phyloP scores from a whole-genome alignment of 2,797 vertebrate genomes.

The Myotis myotis region DNA sequence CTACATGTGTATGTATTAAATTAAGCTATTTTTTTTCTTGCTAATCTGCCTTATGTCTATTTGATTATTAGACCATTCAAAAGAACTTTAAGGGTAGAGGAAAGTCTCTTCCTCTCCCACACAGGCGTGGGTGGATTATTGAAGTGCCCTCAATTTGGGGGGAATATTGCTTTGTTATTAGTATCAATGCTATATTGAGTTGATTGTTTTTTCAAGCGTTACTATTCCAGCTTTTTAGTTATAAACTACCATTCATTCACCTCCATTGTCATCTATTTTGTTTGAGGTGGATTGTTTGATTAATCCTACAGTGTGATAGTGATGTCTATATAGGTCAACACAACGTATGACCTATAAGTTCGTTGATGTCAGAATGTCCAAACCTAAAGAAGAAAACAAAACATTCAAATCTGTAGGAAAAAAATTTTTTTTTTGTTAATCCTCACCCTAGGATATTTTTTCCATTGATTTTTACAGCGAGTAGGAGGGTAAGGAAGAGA shows the following conservation, averaged over 20 bases:
- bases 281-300: conserved; percentile 5
- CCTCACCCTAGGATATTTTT: no score
- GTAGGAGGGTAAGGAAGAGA: no score
- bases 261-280: neutral
- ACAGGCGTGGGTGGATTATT: neutral
- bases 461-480: no score
- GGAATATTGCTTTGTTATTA: conserved; percentile 36
- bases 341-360: neutral
- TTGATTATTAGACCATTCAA: neutral
- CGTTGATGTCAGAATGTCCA: neutral
- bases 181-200: neutral
- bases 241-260: neutral
- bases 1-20: neutral
- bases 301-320: neutral
- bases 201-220: neutral
- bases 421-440: no score
- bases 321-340: neutral
- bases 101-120: neutral
- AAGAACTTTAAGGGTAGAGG: neutral
- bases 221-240: conserved; percentile 19
- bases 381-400: neutral
- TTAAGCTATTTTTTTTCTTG: neutral
- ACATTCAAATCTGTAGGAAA: neutral
- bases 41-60: neutral
- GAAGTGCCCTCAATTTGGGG: neutral